Evolutionary conservation across 2,797 vertebrate genomes (phyloP), one percentile per base, ranked within the genome.

Genomic region (Sebastes oblongus): DNA sequence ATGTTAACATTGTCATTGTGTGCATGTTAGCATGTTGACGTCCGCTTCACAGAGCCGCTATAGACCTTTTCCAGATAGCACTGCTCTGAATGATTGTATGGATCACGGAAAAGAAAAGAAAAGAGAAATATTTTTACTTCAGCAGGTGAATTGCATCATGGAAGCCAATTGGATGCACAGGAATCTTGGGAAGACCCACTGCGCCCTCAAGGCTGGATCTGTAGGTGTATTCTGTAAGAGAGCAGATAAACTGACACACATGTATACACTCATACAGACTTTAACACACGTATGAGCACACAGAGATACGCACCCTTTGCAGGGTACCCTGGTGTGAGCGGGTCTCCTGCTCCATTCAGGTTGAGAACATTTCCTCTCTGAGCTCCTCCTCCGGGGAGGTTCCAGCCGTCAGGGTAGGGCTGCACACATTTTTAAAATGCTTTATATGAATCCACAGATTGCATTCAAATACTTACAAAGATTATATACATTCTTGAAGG

Each of bases 261-360:
- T 6, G 27, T 50, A 62, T 11, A 39, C 20, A 70, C 13, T 20
- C 13, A 5, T 24, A 20, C 32, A 29, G 27, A 14, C 13, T 30
- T 0, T n/a, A 54, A 54, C 9, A 66, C 54, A 46, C 1, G 7
- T 12, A 55, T 1, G 13, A 29, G 9, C 27, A 46, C 14, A 20
- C 24, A 72, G 14, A 59, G 22, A 54, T 24, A 67, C 73, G 11
- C 71, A 99, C 98, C 98, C 94, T 98, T 99, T 6, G 98, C 97
- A 3, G 98, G 98, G 85, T 99, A 99, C 1, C 98, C 98, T 4
- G 98, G 98, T 9, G 98, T 99, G 39, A 99, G 96, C 5, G 98
- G 97, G 83, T 99, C 98, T 60, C 98, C 98, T 3, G 97, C 97
- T 13, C 98, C 98, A 18, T 99, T 98, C 72, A 99, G 94, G 80